Percentiles rank a stretch among this genome's conserved stretches.
These are phyloP conservation scores for Eleutherodactylus coqui DNA, from an alignment of 2,797 vertebrate species.

Conservation along the genomic window DNA sequence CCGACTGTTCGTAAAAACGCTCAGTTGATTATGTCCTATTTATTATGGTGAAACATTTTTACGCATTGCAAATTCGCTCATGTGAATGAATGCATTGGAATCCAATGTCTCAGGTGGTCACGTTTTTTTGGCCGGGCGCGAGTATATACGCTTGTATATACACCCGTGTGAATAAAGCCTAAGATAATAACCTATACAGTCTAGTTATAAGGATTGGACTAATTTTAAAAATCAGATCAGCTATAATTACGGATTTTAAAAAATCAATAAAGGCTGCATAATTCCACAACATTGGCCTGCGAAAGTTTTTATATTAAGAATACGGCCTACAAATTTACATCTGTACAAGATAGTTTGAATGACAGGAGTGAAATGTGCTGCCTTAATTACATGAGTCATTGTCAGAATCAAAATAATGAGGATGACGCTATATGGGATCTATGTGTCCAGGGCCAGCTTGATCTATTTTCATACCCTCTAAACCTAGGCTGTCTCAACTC, in stretches of 20 bases:
- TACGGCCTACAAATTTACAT: conserved; percentile 29
- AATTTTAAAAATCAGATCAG: neutral
- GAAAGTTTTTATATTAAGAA: neutral
- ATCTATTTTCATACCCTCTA: conserved; percentile 55
- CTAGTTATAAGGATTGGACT: neutral
- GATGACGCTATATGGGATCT: conserved; percentile 22
- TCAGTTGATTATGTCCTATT: too few species aligned
- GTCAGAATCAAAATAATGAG: conserved; percentile 51
- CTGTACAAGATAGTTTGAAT: conserved; percentile 36
- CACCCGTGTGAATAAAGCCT: neutral
- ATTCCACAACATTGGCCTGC: neutral
- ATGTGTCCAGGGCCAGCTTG: conserved; percentile 46
- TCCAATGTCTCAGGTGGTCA: too few species aligned
- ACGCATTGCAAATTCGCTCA: too few species aligned
- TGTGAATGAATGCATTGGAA: too few species aligned
- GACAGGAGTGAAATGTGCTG: conserved; percentile 46
- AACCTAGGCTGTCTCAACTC: conserved; percentile 50
- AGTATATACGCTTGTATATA: too few species aligned
- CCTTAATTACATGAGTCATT: conserved; percentile 56
- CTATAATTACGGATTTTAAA: too few species aligned
- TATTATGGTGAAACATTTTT: too few species aligned
- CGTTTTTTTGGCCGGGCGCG: too few species aligned
- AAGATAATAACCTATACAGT: neutral
- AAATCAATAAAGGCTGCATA: neutral
- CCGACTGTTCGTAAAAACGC: too few species aligned